Conservation (phyloP, 2,888 invertebrate genomes). For the Seira musarum region DNA sequence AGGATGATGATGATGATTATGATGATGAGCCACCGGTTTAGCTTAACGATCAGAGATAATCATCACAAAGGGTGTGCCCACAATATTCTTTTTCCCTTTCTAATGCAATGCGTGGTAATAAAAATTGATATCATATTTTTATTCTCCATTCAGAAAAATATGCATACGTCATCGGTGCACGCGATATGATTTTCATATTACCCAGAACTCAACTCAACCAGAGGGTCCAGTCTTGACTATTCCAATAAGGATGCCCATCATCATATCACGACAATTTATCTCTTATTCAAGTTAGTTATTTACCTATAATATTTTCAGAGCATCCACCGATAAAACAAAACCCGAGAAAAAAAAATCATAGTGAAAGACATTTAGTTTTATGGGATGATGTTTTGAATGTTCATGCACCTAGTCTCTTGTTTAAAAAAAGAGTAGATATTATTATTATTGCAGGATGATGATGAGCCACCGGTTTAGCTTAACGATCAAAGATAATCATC, state of each 20-base stretch:
- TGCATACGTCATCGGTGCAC: slow-evolving; percentile 10
- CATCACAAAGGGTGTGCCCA: slow-evolving; percentile 29
- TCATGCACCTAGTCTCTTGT: background rate
- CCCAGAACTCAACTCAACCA: no score
- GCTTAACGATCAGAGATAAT: slow-evolving; percentile 24
- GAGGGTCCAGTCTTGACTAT: no score
- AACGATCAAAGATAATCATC: slow-evolving; percentile 27
- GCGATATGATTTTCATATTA: background rate
- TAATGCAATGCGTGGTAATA: no score
- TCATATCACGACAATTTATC: background rate
- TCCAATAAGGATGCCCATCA: background rate
- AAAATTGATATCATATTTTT: slow-evolving; percentile 21
- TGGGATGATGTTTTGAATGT: no score
- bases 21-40: background rate
- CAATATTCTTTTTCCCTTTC: slow-evolving; percentile 9
- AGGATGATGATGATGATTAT: background rate
- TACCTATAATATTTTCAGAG: slow-evolving; percentile 5
- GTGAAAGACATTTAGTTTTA: background rate
- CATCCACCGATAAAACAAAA: background rate
- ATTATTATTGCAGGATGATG: no score
- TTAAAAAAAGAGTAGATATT: background rate
- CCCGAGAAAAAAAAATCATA: slow-evolving; percentile 15
- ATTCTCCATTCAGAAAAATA: background rate
- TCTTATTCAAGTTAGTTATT: no score
- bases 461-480: background rate